Base-by-base conservation (phyloP, 2,888 invertebrate species). In the Agonum fuliginosum region DNA sequence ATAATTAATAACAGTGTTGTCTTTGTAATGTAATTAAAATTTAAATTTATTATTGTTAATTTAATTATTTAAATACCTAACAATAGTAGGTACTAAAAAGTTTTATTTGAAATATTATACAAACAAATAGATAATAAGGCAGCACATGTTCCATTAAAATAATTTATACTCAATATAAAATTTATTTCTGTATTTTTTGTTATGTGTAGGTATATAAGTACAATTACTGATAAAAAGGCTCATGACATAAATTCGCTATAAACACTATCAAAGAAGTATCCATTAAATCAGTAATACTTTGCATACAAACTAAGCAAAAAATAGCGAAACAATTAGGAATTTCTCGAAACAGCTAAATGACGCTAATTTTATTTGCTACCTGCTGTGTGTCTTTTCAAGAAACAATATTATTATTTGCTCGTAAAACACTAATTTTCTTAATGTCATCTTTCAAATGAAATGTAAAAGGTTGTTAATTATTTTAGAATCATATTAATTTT, bases 401-500 rank as follows among this genome's bases (percentile, higher is more conserved):
- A 46, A 46, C 46, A 46, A 46, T 46, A 46, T 46, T 46, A 46
- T 46, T 46, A 46, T 46, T 17, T 46, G 12, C 46, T 46, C 46
- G 46, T 46, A 46, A 43, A 46, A 46, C 8, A 3, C 46, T 17
- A 20, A 46, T 46, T 46, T 46, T 46, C 19, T 17, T 46, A 46
- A 46, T 46, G 46, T 46, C 46, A 46, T 46, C 46, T 46, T 46
- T 46, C 14, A 46, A 17, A 6, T 10, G 46, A n/a, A 41, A 41
- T 19, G 6, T 51, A 27, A 65, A 48, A 73, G 73, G 54, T 65
- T 54, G 58, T 51, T 74, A 54, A 78, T 78, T 78, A 41, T 62
- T 58, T 24, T 37, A 54, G 41, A 77, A 43, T 62, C 41, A 22
- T 37, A 70, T 77, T 70, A 70, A 72, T 73, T 73, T 78, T 72